phyloP scores from a whole-genome alignment of 1,140 invertebrate genomes.

The Thereuonema tuberculata region DNA sequence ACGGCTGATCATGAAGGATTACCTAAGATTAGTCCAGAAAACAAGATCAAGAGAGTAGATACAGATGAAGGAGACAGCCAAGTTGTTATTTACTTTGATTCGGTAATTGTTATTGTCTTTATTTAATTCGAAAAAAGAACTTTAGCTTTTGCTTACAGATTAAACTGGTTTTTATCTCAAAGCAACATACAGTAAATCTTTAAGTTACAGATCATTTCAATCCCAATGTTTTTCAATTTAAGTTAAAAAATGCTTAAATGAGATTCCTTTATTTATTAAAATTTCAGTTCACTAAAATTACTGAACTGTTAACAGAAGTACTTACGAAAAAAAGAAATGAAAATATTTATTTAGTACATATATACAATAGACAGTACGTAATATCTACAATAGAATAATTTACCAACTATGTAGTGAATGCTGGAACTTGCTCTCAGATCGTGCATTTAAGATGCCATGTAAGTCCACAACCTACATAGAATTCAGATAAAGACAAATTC shows the following conservation, averaged over 20 bases:
- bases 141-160: background rate
- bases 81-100: slow-evolving; percentile 71
- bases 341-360: no score
- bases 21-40: slow-evolving; percentile 49
- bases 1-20: slow-evolving; percentile 61
- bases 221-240: background rate
- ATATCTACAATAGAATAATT: no score
- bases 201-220: background rate
- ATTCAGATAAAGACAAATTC: no score
- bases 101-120: slow-evolving; percentile 22
- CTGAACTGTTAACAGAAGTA: no score
- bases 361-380: no score
- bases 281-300: background rate
- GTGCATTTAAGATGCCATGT: no score
- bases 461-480: no score
- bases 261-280: background rate
- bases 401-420: no score
- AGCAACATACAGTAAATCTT: background rate
- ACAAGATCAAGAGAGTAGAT: slow-evolving; percentile 61
- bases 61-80: slow-evolving; percentile 57
- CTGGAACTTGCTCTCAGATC: no score
- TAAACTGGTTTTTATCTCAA: background rate
- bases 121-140: background rate
- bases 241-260: background rate
- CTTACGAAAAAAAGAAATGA: no score